Evolutionary conservation across 2,888 invertebrate genomes (phyloP).

Genomic region (Choristoneura rosaceana): DNA sequence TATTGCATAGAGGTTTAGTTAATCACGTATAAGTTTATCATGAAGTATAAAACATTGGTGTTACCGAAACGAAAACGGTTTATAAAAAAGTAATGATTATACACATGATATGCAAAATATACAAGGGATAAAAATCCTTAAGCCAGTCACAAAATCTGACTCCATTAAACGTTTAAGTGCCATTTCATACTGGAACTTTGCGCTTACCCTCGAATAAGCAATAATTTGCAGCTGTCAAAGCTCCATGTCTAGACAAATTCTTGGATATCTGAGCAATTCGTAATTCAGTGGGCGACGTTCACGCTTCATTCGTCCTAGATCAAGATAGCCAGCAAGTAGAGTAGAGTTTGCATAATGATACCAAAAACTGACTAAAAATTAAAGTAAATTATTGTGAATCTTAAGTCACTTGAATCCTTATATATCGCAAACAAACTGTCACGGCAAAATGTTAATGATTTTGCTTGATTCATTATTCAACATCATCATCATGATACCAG

Average conservation of each 20-base stretch:
- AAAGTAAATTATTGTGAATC: too few relatives aligned
- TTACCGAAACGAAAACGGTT: too few relatives aligned
- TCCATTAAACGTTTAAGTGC: background rate
- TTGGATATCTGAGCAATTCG: constrained; percentile 71
- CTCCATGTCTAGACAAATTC: constrained; percentile 65
- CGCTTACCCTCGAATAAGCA: constrained; percentile 52
- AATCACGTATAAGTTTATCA: too few relatives aligned
- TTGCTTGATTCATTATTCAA: too few relatives aligned
- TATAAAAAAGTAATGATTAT: too few relatives aligned
- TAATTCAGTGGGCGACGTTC: constrained; percentile 67
- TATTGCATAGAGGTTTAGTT: too few relatives aligned
- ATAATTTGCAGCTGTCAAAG: constrained; percentile 80
- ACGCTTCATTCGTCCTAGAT: constrained; percentile 44
- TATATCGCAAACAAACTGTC: too few relatives aligned
- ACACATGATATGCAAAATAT: too few relatives aligned
- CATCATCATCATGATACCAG: too few relatives aligned
- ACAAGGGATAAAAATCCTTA: background rate
- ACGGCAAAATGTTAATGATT: too few relatives aligned
- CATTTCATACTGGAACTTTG: background rate
- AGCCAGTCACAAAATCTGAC: background rate
- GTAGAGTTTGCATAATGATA: constrained; percentile 1
- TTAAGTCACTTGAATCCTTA: too few relatives aligned
- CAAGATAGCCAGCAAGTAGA: constrained; percentile 19
- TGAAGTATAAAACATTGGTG: too few relatives aligned
- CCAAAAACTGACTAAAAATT: background rate